Percentiles rank a stretch among this genome's conserved stretches.
phyloP scores from a whole-genome alignment of 2,888 invertebrate genomes.

The Nephrocerus scutellatus region DNA sequence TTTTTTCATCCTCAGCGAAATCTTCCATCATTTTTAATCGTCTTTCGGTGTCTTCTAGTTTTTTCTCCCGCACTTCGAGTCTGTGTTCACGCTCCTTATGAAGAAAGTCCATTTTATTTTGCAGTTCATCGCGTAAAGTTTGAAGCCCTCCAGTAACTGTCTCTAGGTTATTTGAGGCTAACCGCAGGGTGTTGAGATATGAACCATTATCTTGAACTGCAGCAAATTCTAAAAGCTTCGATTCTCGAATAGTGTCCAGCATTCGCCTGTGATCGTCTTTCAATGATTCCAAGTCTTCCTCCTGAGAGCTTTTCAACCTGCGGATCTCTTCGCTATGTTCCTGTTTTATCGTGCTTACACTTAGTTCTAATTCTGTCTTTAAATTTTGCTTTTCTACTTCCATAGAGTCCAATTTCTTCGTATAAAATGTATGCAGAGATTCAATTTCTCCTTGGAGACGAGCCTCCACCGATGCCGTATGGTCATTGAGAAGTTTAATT shows the following conservation, averaged over 20 bases:
- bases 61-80: conserved; percentile 36
- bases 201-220: conserved; percentile 42
- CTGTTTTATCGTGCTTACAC: conserved; percentile 30
- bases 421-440: conserved; percentile 33
- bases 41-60: conserved; percentile 37
- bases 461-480: conserved; percentile 35
- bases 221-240: conserved; percentile 43
- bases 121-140: conserved; percentile 37
- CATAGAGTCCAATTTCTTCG: conserved; percentile 30
- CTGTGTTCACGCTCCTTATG: conserved; percentile 37
- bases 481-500: conserved; percentile 39
- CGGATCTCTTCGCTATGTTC: conserved; percentile 39
- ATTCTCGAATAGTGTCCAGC: conserved; percentile 42
- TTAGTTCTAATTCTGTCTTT: conserved; percentile 30
- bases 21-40: conserved; percentile 37
- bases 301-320: conserved; percentile 36
- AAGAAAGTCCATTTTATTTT: conserved; percentile 30
- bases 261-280: conserved; percentile 34
- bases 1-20: conserved; percentile 36
- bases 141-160: conserved; percentile 33
- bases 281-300: conserved; percentile 34
- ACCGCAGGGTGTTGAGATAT: conserved; percentile 40
- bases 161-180: conserved; percentile 40
- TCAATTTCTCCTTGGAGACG: conserved; percentile 38
- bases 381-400: conserved; percentile 30